Conservation (phyloP, 2,888 invertebrate genomes). For the Eupithecia subfuscata region DNA sequence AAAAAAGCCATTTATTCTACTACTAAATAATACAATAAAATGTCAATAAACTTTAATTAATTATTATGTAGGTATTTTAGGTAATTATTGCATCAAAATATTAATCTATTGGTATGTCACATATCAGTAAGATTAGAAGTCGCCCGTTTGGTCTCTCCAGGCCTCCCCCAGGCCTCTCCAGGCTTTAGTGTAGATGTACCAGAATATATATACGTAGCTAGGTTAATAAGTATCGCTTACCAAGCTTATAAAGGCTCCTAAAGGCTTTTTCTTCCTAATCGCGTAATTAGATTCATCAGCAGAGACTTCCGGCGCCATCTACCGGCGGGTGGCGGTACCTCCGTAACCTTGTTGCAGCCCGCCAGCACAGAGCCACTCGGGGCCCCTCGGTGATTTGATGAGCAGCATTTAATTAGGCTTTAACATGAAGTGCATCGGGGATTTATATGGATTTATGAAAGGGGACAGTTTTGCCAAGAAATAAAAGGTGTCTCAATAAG, state of each 20-base stretch:
- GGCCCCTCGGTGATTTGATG: background rate
- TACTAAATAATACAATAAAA: too few relatives aligned
- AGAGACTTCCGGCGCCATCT: conserved; percentile 2
- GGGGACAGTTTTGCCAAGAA: background rate
- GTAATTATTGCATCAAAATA: too few relatives aligned
- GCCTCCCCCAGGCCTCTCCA: too few relatives aligned
- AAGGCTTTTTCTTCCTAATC: background rate
- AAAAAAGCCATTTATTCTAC: too few relatives aligned
- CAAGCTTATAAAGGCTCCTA: background rate
- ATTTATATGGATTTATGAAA: background rate
- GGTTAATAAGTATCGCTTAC: background rate
- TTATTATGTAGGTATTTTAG: too few relatives aligned
- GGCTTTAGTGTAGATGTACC: background rate
- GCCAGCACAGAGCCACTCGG: background rate
- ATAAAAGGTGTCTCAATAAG: too few relatives aligned
- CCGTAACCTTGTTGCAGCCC: background rate
- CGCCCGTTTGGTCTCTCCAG: too few relatives aligned
- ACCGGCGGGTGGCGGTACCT: background rate
- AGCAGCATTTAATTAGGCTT: background rate
- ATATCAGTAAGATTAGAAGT: too few relatives aligned
- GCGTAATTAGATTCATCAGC: background rate
- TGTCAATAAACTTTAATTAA: too few relatives aligned
- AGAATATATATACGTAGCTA: background rate
- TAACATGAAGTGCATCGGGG: background rate
- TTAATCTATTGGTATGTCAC: too few relatives aligned